Percentiles rank a stretch among this genome's conserved stretches.
phyloP scores from a whole-genome alignment of 2,113 vertebrate species.

The Carlito syrichta region DNA sequence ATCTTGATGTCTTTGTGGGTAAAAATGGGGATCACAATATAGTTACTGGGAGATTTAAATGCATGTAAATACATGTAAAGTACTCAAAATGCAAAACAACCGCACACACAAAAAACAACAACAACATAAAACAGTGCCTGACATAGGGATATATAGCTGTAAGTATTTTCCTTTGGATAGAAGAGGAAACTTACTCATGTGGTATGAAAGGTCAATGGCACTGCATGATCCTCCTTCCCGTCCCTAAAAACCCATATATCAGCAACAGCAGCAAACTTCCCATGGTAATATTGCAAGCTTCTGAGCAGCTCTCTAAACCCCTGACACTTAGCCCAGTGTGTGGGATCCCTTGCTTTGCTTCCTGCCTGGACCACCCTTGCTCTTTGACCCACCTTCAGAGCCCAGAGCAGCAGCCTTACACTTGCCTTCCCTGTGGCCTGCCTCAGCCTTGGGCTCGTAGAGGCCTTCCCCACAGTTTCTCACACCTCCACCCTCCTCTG shows the following conservation, averaged over 20 bases:
- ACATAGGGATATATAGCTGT: background rate
- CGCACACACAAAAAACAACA: background rate
- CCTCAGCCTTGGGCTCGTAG: background rate
- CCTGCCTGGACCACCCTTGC: background rate
- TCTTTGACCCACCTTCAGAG: background rate
- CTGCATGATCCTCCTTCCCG: background rate
- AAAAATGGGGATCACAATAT: background rate
- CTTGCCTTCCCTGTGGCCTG: background rate
- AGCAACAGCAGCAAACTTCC: background rate
- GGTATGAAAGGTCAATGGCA: background rate
- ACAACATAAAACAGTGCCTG: background rate
- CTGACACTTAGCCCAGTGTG: no score
- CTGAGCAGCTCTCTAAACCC: background rate
- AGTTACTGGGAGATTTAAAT: background rate
- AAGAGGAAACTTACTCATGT: background rate
- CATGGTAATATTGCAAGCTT: background rate
- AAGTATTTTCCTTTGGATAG: background rate
- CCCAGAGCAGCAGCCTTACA: background rate
- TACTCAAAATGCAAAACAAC: background rate
- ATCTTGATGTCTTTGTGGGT: background rate
- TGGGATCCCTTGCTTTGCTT: background rate
- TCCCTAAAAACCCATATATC: background rate
- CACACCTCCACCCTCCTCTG: background rate
- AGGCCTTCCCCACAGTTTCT: background rate
- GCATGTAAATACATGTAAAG: background rate